These are phyloP conservation scores for Paedocypris sp. DNA, from an alignment of 2,113 vertebrate species.

Conservation along the genomic window DNA sequence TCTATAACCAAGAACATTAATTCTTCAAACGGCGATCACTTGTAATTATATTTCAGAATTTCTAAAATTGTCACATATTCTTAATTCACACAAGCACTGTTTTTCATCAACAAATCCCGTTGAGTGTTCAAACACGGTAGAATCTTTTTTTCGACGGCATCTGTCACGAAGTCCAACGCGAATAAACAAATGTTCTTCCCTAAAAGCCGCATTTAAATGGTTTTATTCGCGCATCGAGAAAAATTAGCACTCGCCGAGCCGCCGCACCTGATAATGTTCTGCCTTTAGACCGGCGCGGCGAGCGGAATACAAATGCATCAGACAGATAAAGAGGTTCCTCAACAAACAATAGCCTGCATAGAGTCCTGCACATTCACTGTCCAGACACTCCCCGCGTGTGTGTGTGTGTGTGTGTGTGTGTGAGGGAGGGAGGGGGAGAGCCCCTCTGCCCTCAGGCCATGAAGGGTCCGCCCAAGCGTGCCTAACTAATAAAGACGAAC, in stretches of 20 bases:
- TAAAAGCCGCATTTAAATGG: too few species aligned
- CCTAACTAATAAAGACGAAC: slow-evolving; percentile 31
- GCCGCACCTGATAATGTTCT: slow-evolving; percentile 28
- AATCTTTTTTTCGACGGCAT: too few species aligned
- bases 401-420: not conserved
- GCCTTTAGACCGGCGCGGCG: slow-evolving; percentile 15
- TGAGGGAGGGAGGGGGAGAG: not conserved
- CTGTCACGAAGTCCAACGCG: too few species aligned
- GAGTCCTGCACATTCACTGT: slow-evolving; percentile 22
- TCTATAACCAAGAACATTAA: too few species aligned
- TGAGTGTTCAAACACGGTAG: too few species aligned
- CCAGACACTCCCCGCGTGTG: slow-evolving; percentile 11
- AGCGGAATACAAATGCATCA: slow-evolving; percentile 38
- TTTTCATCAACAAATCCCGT: too few species aligned
- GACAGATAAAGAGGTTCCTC: slow-evolving; percentile 26
- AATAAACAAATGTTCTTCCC: too few species aligned
- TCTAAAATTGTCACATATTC: too few species aligned
- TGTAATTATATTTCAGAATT: too few species aligned
- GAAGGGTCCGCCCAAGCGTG: slow-evolving; percentile 25
- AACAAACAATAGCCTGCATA: slow-evolving; percentile 29
- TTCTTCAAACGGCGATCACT: too few species aligned
- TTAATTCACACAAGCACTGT: too few species aligned
- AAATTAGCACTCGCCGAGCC: not conserved
- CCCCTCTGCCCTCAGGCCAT: slow-evolving; percentile 21
- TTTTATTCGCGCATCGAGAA: too few species aligned